Evolutionary conservation across 2,888 invertebrate species (phyloP).

Genomic region (Psylliodes chrysocephalus): DNA sequence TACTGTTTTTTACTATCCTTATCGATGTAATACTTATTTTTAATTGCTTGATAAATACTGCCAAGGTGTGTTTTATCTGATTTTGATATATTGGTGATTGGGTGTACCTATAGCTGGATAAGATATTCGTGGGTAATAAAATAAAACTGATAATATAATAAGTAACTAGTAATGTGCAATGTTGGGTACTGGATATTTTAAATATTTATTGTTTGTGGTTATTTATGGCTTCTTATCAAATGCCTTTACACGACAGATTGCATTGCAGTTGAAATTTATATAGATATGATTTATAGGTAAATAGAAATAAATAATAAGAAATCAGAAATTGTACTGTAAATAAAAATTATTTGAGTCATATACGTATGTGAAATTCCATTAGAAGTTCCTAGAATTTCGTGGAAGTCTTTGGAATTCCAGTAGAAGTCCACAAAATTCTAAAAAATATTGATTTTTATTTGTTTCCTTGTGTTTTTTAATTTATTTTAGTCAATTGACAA

Average conservation of each 20-base stretch:
- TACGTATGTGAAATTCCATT: too few relatives aligned
- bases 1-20: neutral
- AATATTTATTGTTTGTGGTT: neutral
- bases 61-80: neutral
- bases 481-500: too few relatives aligned
- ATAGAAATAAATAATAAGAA: too few relatives aligned
- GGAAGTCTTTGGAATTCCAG: too few relatives aligned
- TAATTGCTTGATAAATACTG: conserved; percentile 3
- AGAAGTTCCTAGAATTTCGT: too few relatives aligned
- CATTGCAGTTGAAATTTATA: too few relatives aligned
- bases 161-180: neutral
- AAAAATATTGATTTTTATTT: too few relatives aligned
- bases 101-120: neutral
- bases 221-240: neutral
- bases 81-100: neutral
- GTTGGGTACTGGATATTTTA: neutral
- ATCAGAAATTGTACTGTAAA: too few relatives aligned
- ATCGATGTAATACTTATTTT: conserved; percentile 1
- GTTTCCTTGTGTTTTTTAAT: too few relatives aligned
- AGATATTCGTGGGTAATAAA: neutral
- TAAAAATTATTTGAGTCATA: too few relatives aligned
- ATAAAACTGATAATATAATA: neutral
- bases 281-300: too few relatives aligned
- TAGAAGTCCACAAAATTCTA: too few relatives aligned
- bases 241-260: neutral